Conservation (phyloP, 2,113 vertebrate species). For the Percina caprodes region DNA sequence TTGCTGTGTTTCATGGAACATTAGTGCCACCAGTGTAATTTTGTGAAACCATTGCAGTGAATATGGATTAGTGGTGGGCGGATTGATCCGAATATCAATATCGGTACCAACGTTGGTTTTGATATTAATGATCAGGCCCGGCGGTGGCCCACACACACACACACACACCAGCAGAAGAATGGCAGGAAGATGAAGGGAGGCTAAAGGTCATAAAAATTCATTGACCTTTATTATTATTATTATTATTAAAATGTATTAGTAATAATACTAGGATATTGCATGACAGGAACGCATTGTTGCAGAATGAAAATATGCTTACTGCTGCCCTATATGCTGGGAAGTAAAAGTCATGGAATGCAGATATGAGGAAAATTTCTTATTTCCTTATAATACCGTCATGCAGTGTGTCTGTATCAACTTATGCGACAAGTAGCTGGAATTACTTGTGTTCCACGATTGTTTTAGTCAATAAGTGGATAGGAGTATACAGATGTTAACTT, state of each 20-base stretch:
- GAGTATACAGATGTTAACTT: neutral
- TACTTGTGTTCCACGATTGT: neutral
- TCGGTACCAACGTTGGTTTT: no score
- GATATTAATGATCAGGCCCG: no score
- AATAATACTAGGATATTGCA: neutral
- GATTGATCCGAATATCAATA: no score
- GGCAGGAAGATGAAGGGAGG: no score
- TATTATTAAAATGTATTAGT: no score
- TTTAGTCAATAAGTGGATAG: neutral
- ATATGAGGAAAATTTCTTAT: constrained; percentile 14
- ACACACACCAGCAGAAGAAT: no score
- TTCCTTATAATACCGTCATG: neutral
- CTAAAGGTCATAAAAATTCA: no score
- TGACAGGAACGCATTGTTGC: neutral
- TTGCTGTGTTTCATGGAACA: neutral
- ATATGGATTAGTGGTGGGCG: neutral
- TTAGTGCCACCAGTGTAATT: neutral
- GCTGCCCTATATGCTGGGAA: neutral
- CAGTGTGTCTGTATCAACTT: neutral
- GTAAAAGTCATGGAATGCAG: neutral
- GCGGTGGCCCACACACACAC: no score
- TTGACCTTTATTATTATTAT: no score
- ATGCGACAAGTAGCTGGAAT: constrained; percentile 13
- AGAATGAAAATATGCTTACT: neutral
- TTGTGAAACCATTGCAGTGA: neutral